Conservation (phyloP, 2,113 vertebrate genomes). For the Thamnophis sirtalis region DNA sequence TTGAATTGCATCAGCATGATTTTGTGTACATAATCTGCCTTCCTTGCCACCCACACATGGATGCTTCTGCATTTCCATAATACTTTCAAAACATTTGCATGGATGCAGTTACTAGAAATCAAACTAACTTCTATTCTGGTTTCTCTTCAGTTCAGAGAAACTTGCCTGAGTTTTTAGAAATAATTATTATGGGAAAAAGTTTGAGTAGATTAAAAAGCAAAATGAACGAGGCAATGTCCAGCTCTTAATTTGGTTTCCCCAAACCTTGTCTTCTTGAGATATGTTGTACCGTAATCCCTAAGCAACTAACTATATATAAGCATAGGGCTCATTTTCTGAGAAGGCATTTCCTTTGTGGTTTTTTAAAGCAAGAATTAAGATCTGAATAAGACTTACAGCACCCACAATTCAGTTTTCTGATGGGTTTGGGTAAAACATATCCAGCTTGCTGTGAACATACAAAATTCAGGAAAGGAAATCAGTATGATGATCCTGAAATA, state of each 20-base stretch:
- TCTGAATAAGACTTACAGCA: neutral
- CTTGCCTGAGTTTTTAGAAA: neutral
- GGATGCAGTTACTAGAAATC: neutral
- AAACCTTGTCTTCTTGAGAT: neutral
- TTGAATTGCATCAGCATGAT: neutral
- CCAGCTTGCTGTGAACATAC: neutral
- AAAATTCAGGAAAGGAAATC: neutral
- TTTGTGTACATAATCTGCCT: neutral
- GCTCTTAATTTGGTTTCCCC: too few species aligned
- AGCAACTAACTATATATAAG: neutral
- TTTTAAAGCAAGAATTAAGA: neutral
- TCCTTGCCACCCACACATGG: neutral
- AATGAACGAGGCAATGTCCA: neutral
- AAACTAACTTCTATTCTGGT: neutral
- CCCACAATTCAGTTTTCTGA: neutral
- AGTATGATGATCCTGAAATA: neutral
- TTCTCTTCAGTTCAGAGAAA: neutral
- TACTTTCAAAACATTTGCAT: neutral
- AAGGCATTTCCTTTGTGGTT: neutral
- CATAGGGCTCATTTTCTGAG: neutral
- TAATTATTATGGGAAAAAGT: neutral
- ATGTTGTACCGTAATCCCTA: neutral
- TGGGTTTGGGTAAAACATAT: neutral
- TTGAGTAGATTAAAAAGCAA: neutral
- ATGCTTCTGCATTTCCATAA: neutral